Percentiles rank a stretch among this genome's conserved stretches.
phyloP scores from a whole-genome alignment of 2,797 vertebrate species.

The Typhlichthys eigenmanni region DNA sequence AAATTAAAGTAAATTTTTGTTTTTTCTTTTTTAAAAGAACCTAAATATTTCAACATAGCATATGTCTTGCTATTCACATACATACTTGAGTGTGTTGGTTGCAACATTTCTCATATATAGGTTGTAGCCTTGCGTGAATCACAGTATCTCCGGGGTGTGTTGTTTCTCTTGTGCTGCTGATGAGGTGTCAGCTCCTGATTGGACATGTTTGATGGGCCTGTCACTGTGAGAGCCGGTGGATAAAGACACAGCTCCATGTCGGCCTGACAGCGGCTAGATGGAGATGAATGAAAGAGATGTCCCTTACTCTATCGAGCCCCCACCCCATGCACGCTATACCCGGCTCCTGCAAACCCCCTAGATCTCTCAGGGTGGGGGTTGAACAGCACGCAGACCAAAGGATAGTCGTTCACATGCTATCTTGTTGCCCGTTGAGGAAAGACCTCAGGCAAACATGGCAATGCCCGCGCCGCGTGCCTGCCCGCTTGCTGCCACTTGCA shows the following conservation, averaged over 20 bases:
- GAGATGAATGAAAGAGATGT: slow-evolving; percentile 63
- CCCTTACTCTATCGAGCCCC: slow-evolving; percentile 39
- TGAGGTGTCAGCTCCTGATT: slow-evolving; percentile 55
- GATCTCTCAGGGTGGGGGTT: background rate
- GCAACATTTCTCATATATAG: slow-evolving; percentile 22
- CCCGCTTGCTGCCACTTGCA: slow-evolving; percentile 16
- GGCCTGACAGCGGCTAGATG: slow-evolving; percentile 47
- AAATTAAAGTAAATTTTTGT: background rate
- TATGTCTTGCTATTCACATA: background rate
- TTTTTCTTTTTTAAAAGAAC: slow-evolving; percentile 24
- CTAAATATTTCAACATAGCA: slow-evolving; percentile 16
- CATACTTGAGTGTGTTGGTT: slow-evolving; percentile 11
- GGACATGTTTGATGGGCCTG: slow-evolving; percentile 53
- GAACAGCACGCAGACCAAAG: slow-evolving; percentile 19
- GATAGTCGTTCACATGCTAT: background rate
- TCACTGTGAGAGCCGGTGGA: slow-evolving; percentile 37
- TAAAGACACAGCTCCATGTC: slow-evolving; percentile 51
- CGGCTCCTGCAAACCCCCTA: no score
- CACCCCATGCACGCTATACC: slow-evolving; percentile 9
- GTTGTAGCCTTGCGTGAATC: slow-evolving; percentile 31
- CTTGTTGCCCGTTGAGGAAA: slow-evolving; percentile 23
- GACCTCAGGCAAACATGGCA: slow-evolving; percentile 15
- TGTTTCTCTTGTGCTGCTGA: slow-evolving; percentile 37
- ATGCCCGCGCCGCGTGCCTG: slow-evolving; percentile 17
- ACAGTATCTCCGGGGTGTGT: slow-evolving; percentile 14